These are phyloP conservation scores for Brachypalpus laphriformis DNA, from an alignment of 2,888 invertebrate genomes.

Conservation along the genomic window DNA sequence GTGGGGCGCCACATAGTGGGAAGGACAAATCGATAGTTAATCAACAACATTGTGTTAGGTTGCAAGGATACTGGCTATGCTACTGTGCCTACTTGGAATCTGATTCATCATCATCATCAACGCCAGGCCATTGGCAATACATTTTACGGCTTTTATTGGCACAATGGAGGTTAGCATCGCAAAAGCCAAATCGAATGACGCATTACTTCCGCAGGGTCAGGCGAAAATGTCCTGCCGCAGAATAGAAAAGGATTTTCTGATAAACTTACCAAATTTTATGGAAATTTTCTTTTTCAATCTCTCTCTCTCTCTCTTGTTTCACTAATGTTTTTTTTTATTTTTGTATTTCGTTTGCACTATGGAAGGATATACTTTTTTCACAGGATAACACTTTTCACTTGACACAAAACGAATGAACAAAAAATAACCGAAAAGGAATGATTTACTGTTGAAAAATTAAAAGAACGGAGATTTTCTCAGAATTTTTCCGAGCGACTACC, in stretches of 20 bases:
- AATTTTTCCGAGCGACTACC: constrained; percentile 50
- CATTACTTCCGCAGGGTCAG: constrained; percentile 61
- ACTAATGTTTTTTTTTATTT: constrained; percentile 10
- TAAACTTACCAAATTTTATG: constrained; percentile 29
- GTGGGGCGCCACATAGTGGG: constrained; percentile 15
- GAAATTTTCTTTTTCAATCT: not conserved
- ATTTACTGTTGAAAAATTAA: constrained; percentile 27
- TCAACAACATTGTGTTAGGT: constrained; percentile 67
- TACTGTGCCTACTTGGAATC: constrained; percentile 30
- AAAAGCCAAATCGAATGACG: constrained; percentile 58
- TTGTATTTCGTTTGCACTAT: not conserved
- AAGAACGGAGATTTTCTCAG: constrained; percentile 42
- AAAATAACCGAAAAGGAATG: constrained; percentile 17
- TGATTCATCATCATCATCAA: constrained; percentile 63
- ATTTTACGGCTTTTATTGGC: constrained; percentile 58
- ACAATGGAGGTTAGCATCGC: constrained; percentile 45
- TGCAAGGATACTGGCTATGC: constrained; percentile 48
- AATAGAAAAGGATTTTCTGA: not conserved
- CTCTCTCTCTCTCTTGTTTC: not conserved
- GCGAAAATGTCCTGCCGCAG: constrained; percentile 52
- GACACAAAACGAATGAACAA: not conserved
- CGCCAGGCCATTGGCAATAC: constrained; percentile 40
- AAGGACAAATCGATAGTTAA: constrained; percentile 73
- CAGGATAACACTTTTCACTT: constrained; percentile 32
- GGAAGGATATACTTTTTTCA: not conserved